Conservation (phyloP, 2,113 vertebrate species). For the Aphyosemion australe region DNA sequence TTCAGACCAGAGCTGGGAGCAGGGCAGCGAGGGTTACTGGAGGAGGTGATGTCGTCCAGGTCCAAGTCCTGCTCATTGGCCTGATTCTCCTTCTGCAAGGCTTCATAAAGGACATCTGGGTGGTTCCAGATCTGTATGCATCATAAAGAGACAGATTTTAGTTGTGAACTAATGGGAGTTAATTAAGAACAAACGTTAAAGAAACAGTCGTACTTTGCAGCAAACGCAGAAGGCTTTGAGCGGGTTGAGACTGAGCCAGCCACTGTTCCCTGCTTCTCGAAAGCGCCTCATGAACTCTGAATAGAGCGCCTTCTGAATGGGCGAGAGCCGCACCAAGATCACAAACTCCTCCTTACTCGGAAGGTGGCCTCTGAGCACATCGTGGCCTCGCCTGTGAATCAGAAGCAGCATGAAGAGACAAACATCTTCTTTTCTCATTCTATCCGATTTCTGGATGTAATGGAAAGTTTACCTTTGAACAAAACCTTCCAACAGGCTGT, state of each 20-base stretch:
- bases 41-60: constrained; percentile 90
- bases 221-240: constrained; percentile 99
- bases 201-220: constrained; percentile 86
- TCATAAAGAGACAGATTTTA: neutral
- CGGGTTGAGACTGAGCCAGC: constrained; percentile 97
- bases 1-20: constrained; percentile 84
- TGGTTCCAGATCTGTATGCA: constrained; percentile 96
- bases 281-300: constrained; percentile 98
- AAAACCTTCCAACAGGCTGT: constrained; percentile 97
- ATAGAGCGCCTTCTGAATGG: constrained; percentile 92
- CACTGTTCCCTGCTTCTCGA: constrained; percentile 93
- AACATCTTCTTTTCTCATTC: neutral
- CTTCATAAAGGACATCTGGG: constrained; percentile 95
- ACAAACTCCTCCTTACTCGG: constrained; percentile 95
- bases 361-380: constrained; percentile 91
- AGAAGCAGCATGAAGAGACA: neutral
- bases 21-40: constrained; percentile 84
- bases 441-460: neutral
- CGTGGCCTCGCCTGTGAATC: constrained; percentile 89
- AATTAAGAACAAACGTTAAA: neutral
- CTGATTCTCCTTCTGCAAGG: constrained; percentile 94
- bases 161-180: neutral
- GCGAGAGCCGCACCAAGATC: constrained; percentile 93
- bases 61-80: constrained; percentile 96
- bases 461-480: constrained; percentile 89